Evolutionary conservation across 2,888 invertebrate genomes (phyloP).

Genomic region (Nycteola revayana): DNA sequence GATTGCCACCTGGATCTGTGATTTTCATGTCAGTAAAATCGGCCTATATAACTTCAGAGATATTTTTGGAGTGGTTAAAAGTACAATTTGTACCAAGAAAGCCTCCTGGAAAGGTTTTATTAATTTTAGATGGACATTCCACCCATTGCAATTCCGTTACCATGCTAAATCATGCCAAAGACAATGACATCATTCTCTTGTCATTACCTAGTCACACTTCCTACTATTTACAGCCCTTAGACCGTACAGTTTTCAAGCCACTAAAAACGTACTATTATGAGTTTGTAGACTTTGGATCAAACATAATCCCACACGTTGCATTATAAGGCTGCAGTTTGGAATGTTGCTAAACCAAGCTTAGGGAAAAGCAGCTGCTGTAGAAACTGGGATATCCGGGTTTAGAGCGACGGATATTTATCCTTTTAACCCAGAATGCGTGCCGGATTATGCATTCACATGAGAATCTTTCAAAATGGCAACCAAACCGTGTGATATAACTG

Average conservation of each 20-base stretch:
- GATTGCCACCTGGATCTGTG: slow-evolving; percentile 18
- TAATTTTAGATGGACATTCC: slow-evolving; percentile 22
- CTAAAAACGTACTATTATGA: slow-evolving; percentile 32
- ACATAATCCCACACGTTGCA: slow-evolving; percentile 13
- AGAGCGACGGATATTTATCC: slow-evolving; percentile 32
- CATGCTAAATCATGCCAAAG: slow-evolving; percentile 18
- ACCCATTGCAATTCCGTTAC: slow-evolving; percentile 19
- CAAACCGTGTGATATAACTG: too few species aligned
- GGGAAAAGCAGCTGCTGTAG: slow-evolving; percentile 22
- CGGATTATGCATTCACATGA: too few species aligned
- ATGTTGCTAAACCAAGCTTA: slow-evolving; percentile 19
- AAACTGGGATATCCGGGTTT: slow-evolving; percentile 29
- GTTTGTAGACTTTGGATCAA: slow-evolving; percentile 16
- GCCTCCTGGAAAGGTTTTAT: slow-evolving; percentile 17
- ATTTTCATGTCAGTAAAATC: slow-evolving; percentile 25
- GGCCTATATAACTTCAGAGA: slow-evolving; percentile 16
- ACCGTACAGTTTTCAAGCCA: slow-evolving; percentile 27
- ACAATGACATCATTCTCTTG: slow-evolving; percentile 19
- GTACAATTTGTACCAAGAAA: slow-evolving; percentile 16
- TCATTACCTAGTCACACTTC: slow-evolving; percentile 23
- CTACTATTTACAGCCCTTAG: slow-evolving; percentile 22
- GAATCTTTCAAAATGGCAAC: too few species aligned
- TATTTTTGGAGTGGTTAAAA: slow-evolving; percentile 19
- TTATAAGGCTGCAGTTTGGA: slow-evolving; percentile 17
- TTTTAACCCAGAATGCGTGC: too few species aligned